These are phyloP conservation scores for Atta colombica DNA, from an alignment of 1,140 invertebrate genomes.

Conservation along the genomic window DNA sequence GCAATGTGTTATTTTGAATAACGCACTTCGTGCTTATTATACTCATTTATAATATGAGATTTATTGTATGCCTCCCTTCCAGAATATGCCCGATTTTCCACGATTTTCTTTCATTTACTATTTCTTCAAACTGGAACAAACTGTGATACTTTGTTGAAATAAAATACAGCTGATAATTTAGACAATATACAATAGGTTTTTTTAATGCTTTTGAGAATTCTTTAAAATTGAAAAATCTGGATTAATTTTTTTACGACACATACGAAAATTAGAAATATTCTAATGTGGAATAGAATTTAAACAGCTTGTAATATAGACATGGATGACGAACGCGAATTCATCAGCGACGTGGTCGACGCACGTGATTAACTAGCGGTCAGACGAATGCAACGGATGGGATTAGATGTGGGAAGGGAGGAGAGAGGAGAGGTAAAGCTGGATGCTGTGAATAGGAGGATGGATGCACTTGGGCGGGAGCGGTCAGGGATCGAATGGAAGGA, in stretches of 20 bases:
- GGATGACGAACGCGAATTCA: constrained; percentile 72
- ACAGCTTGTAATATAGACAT: not conserved
- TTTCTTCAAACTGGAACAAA: not conserved
- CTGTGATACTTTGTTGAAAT: not conserved
- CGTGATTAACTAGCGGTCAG: constrained; percentile 80
- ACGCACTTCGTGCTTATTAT: not conserved
- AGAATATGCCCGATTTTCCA: not conserved
- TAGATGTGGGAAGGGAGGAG: not conserved
- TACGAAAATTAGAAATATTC: not conserved
- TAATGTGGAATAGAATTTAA: not conserved
- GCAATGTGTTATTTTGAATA: not conserved
- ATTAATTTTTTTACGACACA: not conserved
- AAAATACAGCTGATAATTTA: not conserved
- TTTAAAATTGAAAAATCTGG: not conserved
- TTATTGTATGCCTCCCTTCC: not conserved
- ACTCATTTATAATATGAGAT: constrained; percentile 4
- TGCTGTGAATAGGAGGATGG: constrained; percentile 62
- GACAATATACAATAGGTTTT: not conserved
- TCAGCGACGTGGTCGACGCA: constrained; percentile 66
- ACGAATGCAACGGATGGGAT: constrained; percentile 66
- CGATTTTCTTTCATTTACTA: not conserved
- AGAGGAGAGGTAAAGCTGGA: not conserved
- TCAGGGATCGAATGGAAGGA: constrained; percentile 77
- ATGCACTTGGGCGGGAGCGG: constrained; percentile 32
- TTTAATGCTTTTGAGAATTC: not conserved